phyloP scores from a whole-genome alignment of 2,797 vertebrate genomes.

The Falco concolor region DNA sequence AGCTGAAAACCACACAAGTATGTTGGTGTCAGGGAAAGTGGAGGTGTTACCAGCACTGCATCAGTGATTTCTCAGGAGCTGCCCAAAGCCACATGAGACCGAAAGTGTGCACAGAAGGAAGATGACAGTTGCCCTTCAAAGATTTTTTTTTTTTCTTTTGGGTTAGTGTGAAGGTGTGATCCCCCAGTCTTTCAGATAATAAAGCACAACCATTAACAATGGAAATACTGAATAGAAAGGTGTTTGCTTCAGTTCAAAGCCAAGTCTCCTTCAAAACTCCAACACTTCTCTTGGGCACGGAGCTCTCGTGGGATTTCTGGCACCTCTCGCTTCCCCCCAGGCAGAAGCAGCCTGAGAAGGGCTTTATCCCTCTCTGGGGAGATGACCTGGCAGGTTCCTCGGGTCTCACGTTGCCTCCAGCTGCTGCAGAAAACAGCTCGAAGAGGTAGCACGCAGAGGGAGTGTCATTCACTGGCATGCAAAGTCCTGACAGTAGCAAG shows the following conservation, averaged over 20 bases:
- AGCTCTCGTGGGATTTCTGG: not conserved
- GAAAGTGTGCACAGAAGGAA: not conserved
- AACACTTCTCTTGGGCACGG: rapidly evolving
- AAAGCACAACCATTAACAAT: not conserved
- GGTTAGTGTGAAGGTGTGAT: not conserved
- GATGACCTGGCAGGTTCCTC: rapidly evolving
- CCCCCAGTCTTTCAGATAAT: not conserved
- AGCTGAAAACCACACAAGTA: not conserved
- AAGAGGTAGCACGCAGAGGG: rapidly evolving
- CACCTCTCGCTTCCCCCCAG: rapidly evolving
- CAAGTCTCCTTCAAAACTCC: not conserved
- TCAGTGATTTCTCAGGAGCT: not conserved
- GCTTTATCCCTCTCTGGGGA: rapidly evolving
- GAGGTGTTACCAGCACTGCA: rapidly evolving
- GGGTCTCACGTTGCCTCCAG: not conserved
- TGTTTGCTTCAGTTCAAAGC: not conserved
- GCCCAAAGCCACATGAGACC: not conserved
- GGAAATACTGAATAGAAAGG: not conserved
- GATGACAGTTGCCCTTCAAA: not conserved
- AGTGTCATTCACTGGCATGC: rapidly evolving
- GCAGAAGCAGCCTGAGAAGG: not conserved
- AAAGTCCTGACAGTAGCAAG: rapidly evolving
- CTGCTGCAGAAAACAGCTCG: not conserved
- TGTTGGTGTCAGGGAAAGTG: not conserved
- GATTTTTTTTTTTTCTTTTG: too few species aligned